phyloP scores from a whole-genome alignment of 2,113 vertebrate genomes.

The Puffinus mauretanicus region DNA sequence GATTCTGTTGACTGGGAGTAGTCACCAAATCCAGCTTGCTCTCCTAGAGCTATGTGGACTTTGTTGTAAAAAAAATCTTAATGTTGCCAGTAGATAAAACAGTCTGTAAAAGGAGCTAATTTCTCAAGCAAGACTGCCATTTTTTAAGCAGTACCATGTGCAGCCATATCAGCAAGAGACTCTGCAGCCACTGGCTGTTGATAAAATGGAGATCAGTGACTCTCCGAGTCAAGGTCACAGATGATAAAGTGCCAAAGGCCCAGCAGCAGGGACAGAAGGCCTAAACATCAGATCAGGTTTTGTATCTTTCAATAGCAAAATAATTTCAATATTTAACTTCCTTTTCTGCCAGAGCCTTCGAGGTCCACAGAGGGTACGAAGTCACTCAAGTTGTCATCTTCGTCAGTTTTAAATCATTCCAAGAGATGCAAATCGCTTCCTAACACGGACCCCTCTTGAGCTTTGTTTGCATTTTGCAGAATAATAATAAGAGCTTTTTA shows the following conservation, averaged over 20 bases:
- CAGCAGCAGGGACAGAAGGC: conserved; percentile 37
- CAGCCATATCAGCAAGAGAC: not conserved
- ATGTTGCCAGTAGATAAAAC: not conserved
- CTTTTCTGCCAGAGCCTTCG: not conserved
- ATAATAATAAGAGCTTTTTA: conserved; percentile 38
- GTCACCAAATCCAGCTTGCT: not conserved
- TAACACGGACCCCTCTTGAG: conserved; percentile 25
- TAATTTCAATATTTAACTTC: conserved; percentile 61
- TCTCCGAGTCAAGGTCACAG: conserved; percentile 68
- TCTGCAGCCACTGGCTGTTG: conserved; percentile 47
- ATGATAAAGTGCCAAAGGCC: conserved; percentile 62
- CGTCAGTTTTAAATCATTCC: not conserved
- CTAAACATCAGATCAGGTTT: conserved; percentile 48
- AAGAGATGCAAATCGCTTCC: conserved; percentile 22
- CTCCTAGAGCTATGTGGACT: not conserved
- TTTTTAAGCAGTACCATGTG: not conserved
- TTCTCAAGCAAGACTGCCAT: not conserved
- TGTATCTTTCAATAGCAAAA: conserved; percentile 44
- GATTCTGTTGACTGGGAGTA: not conserved
- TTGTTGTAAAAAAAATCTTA: not conserved
- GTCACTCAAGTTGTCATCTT: not conserved
- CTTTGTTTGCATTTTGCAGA: conserved; percentile 51
- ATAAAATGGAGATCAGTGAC: conserved; percentile 54
- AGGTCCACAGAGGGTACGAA: conserved; percentile 33
- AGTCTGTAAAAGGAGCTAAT: not conserved